Evolutionary conservation across 2,888 invertebrate species (phyloP), one percentile per base, ranked within the genome.

Genomic region (Cylindroiulus punctatus): DNA sequence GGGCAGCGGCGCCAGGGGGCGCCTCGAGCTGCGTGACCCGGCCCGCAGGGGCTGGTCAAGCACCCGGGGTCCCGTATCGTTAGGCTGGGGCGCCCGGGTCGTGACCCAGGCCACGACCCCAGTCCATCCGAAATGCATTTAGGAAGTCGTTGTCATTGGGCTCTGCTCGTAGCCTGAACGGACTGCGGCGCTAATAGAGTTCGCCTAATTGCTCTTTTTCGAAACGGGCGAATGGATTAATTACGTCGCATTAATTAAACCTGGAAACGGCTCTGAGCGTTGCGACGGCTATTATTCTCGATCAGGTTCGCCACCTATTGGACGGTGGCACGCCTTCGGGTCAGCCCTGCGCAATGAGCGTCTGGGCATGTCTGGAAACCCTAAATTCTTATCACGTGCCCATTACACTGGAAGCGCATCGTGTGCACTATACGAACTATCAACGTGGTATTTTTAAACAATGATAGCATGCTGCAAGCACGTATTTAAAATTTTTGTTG

Each of bases 51-150:
- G 57, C 65, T 26, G 65, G 65, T 65, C 65, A 65, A 65, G 22
- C 65, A 10, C 36, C n/a, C 22, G 65, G 65, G 65, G 65, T 65
- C 65, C 65, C 65, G 65, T 65, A 65, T 65, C 65, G 65, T 65
- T 65, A 65, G 65, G 65, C 65, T 12, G 65, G 65, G 65, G 65
- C 36, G 3, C 42, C 30, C 30, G 30, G 81, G 32, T 36, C 81
- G 17, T 7, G 22, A 82, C 82, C 42, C 32, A 36, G 82, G 36
- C 36, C n/a, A 7, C 82, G 65, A 65, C 65, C 65, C 26, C 65
- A 65, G 65, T 65, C 65, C 65, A 65, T 65, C 65, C 65, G 65
- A 65, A 65, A 65, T 65, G 65, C 65, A 65, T 65, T 65, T 65
- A 65, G 65, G 65, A 65, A 65, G 26, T 65, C 65, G 22, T 65